A percentile compares a stretch with the other conserved stretches of the same genome.
Evolutionary conservation across 2,888 invertebrate species (phyloP).

Genomic region (Xiphydria camelus): DNA sequence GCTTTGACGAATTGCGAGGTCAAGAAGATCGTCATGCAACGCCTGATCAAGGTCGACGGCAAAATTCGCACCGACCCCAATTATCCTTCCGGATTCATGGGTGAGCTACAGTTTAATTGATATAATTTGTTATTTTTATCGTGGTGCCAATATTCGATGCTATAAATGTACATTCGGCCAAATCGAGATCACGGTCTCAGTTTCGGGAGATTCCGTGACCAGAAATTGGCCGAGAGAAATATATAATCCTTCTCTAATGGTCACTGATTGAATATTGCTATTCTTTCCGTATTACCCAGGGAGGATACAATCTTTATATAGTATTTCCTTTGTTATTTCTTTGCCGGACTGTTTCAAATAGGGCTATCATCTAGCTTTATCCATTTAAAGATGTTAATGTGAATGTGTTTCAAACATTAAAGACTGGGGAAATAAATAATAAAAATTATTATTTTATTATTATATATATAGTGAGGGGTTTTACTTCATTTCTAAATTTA

Average conservation of each 20-base stretch:
- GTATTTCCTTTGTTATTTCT: no score
- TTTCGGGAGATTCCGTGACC: constrained; percentile 49
- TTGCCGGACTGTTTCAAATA: no score
- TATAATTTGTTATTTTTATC: background rate
- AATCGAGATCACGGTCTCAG: constrained; percentile 43
- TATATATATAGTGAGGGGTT: constrained; percentile 3
- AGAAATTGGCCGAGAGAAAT: constrained; percentile 58
- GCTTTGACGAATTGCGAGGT: constrained; percentile 96
- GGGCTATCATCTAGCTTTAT: no score
- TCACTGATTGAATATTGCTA: constrained; percentile 57
- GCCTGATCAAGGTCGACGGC: constrained; percentile 96
- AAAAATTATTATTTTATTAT: no score
- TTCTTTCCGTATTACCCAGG: constrained; percentile 62
- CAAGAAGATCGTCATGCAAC: constrained; percentile 97
- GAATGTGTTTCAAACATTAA: no score
- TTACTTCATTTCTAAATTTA: background rate
- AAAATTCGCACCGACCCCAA: constrained; percentile 97
- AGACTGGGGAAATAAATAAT: no score
- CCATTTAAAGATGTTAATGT: no score
- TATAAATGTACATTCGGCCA: constrained; percentile 24
- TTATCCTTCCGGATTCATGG: constrained; percentile 99
- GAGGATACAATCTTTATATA: constrained; percentile 51
- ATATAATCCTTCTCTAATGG: constrained; percentile 54
- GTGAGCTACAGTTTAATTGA: constrained; percentile 63
- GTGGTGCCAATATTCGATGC: background rate